Evolutionary conservation across 2,113 vertebrate genomes (phyloP), one percentile per base, ranked within the genome.

Genomic region (Mastomys natalensis): DNA sequence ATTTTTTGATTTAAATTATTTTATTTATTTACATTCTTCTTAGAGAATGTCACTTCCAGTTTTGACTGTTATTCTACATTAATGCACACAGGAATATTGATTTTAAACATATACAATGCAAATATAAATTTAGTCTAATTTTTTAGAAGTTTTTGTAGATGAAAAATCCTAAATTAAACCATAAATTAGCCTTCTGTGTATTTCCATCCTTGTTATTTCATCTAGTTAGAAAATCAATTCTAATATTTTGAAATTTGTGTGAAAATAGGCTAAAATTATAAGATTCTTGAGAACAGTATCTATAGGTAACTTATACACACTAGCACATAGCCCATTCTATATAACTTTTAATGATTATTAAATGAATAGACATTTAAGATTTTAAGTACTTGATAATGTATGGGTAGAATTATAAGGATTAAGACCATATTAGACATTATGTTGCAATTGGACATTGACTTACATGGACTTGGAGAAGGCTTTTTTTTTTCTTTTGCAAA

Each of bases 201-300:
- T 34, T 78, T 55, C 4, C 45, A 78, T 77, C 62, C 90, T 17
- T 10, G 72, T 97, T 21, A 10, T 93, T 91, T 93, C 29, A 93
- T 77, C 58, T 81, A 53, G 64, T 31, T 89, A 51, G 51, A 51
- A 51, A 5, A 73, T 64, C 91, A 86, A 66, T n/a, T 64, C 29
- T 5, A 53, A 1, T 1, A 70, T 48, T 89, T 87, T 81, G 3
- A 95, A 87, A 91, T 64, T 26, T 94, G 45, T 29, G 11, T 17
- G 55, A 13, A 88, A 76, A 81, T 40, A 80, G 22, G 68, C 12
- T 77, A 40, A 31, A 26, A 86, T 74, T n/a, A 2, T 76, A 19
- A 34, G 29, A 64, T 87, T 91, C 0, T 77, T 66, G 5, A 64
- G 1, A 85, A 31, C 0, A 17, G 3, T 60, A 53, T 89, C 13